Evolutionary conservation across 2,888 invertebrate species (phyloP), one percentile per base, ranked within the genome.

Genomic region (Orthosia gracilis): DNA sequence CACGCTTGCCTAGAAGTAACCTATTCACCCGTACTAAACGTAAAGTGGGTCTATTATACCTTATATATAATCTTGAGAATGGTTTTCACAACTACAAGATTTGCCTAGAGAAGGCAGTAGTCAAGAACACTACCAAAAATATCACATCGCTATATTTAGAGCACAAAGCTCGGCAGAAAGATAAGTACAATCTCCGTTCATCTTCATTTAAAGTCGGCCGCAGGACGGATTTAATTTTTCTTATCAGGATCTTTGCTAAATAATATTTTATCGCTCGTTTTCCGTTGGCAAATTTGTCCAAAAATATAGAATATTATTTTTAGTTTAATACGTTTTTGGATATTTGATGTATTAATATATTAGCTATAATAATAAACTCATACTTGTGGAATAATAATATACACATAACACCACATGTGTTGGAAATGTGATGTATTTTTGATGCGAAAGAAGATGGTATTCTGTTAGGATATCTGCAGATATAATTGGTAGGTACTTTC

Each of bases 221-320:
- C 68, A 83, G 78, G 84, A 84, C 76, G 83, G 88, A 87, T 89
- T 87, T 85, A 86, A 89, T 89, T 87, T 83, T 79, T 83, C 85
- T 87, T 90, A 90, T 90, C 90, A 83, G 76, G 82, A 78, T 81
- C 82, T 83, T 82, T 73, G 81, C 83, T 86, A 86, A 88, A 83
- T 84, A 84, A 85, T 85, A 84, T 87, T 88, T 87, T 88, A 89
- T 89, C 87, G 87, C 85, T 83, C 87, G 86, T 88, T 89, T 88
- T 84, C 83, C 83, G 68, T 62, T 69, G 68, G 31, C 54, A 61
- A 83, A 84, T 84, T 80, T 80, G 70, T 71, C 67, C 40, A 9
- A 47, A 80, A 81, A 74, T 69, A 82, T n/a, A 64, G 4, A 45
- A 71, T 71, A 69, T 66, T 50, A 68, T 83, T 65, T 50, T 80